Conservation (phyloP, 2,888 invertebrate species). For the Osedax frankpressi region DNA sequence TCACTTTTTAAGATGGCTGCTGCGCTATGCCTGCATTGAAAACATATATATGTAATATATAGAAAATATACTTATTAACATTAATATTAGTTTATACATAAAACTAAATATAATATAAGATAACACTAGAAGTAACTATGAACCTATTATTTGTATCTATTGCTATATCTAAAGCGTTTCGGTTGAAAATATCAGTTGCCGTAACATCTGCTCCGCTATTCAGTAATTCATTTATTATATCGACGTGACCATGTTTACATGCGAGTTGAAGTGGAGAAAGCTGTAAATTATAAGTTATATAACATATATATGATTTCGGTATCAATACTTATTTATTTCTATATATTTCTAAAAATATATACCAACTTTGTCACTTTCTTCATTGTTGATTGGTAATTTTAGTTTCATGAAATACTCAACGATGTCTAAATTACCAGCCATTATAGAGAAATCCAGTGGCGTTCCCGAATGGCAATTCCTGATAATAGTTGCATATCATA, state of each 20-base stretch:
- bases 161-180: conserved; percentile 7
- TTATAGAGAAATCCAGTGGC: conserved; percentile 14
- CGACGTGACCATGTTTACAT: conserved; percentile 22
- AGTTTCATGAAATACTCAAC: conserved; percentile 13
- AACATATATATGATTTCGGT: too few relatives aligned
- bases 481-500: background rate
- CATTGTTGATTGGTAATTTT: conserved; percentile 9
- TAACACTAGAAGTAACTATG: too few relatives aligned
- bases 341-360: too few relatives aligned
- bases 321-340: too few relatives aligned
- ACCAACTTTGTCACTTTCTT: conserved; percentile 16
- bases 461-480: conserved; percentile 22
- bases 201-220: conserved; percentile 19
- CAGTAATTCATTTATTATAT: conserved; percentile 17
- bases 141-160: background rate
- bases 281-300: too few relatives aligned
- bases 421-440: background rate
- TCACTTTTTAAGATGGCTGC: conserved; percentile 13
- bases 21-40: conserved; percentile 12
- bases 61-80: too few relatives aligned
- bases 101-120: too few relatives aligned
- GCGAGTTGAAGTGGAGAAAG: conserved; percentile 11
- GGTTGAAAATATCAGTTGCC: background rate
- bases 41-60: too few relatives aligned
- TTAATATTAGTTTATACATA: too few relatives aligned